A percentile compares a stretch with the other conserved stretches of the same genome.
Evolutionary conservation across 2,113 vertebrate genomes (phyloP).

Genomic region (Ptyas mucosa): DNA sequence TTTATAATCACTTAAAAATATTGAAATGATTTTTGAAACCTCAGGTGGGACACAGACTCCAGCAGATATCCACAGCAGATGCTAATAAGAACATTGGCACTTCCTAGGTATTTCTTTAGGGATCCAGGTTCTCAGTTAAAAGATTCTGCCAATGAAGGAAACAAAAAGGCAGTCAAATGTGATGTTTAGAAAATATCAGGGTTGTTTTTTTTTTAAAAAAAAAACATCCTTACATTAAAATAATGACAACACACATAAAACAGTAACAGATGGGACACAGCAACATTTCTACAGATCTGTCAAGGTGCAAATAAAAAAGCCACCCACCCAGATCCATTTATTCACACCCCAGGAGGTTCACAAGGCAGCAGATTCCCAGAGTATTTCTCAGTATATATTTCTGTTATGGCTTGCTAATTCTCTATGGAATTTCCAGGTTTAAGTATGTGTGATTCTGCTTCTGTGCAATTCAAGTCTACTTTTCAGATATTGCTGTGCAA

Average conservation of each 20-base stretch:
- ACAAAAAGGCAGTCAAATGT: not conserved
- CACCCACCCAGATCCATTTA: not conserved
- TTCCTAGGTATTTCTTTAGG: not conserved
- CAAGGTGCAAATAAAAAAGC: not conserved
- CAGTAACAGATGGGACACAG: not conserved
- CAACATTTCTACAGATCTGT: not conserved
- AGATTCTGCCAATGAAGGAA: not conserved
- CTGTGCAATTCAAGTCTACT: not conserved
- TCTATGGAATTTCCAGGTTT: not conserved
- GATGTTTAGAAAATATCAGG: not conserved
- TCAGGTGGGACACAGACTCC: not conserved
- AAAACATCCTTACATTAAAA: not conserved
- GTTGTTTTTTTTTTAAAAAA: not conserved
- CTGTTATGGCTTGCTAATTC: not conserved
- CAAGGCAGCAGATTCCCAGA: not conserved
- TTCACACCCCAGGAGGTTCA: not conserved
- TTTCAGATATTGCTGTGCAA: not conserved
- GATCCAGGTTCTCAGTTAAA: not conserved
- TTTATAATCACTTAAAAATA: not conserved
- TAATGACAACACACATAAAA: not conserved
- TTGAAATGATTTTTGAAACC: not conserved
- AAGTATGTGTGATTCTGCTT: not conserved
- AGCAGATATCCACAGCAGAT: not conserved
- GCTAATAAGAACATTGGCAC: not conserved
- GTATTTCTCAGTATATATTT: not conserved